Conservation (phyloP, 1,140 invertebrate genomes). For the Musca domestica region DNA sequence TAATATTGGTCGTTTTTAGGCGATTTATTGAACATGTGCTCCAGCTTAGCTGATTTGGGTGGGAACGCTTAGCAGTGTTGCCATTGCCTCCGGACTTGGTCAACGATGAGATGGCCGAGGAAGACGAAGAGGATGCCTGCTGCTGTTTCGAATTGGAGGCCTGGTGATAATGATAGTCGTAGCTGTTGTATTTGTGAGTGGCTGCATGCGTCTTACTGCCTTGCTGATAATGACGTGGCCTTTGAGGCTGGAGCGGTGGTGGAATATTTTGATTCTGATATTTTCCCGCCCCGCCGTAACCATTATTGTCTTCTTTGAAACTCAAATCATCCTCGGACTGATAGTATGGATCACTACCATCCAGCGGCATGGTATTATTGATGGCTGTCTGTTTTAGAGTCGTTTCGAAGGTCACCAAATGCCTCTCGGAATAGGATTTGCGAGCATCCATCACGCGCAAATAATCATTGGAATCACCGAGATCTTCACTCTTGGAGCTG, state of each 20-base stretch:
- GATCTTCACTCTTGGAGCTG: conserved; percentile 50
- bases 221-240: conserved; percentile 5
- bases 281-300: conserved; percentile 27
- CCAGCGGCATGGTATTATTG: conserved; percentile 39
- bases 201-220: background rate
- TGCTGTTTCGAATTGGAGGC: conserved; percentile 24
- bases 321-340: conserved; percentile 44
- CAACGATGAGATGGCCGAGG: background rate
- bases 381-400: conserved; percentile 52
- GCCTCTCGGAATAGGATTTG: conserved; percentile 50
- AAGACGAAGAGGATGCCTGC: conserved; percentile 27
- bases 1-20: conserved; percentile 52
- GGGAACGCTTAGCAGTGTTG: conserved; percentile 27
- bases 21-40: conserved; percentile 50
- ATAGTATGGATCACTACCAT: conserved; percentile 31
- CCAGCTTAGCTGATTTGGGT: conserved; percentile 35
- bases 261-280: conserved; percentile 28
- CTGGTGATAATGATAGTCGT: conserved; percentile 7
- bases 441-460: conserved; percentile 48
- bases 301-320: conserved; percentile 53
- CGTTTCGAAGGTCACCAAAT: conserved; percentile 36
- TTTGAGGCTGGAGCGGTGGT: conserved; percentile 28
- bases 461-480: conserved; percentile 42
- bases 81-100: conserved; percentile 19
- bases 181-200: background rate